These are phyloP conservation scores for Phengaris alcon DNA, from an alignment of 2,888 invertebrate species.

Conservation along the genomic window DNA sequence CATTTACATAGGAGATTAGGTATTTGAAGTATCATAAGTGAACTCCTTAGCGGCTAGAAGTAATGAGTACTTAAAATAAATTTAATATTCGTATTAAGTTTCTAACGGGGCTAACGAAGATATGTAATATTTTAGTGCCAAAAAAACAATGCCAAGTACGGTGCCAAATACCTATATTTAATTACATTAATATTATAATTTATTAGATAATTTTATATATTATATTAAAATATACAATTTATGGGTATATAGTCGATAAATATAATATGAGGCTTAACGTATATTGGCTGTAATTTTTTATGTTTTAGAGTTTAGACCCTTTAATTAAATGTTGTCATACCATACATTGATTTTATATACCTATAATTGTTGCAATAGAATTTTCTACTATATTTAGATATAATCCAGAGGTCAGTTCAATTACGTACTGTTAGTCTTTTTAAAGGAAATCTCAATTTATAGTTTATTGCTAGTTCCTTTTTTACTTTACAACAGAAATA, in stretches of 20 bases:
- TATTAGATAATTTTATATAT: neutral
- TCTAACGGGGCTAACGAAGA: neutral
- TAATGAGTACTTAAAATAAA: slow-evolving; percentile 22
- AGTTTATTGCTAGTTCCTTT: neutral
- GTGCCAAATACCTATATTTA: slow-evolving; percentile 3
- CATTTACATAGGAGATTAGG: neutral
- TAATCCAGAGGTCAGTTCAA: neutral
- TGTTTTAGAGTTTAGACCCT: neutral
- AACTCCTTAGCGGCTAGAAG: slow-evolving; percentile 16
- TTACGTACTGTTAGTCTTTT: neutral
- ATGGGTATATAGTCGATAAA: neutral
- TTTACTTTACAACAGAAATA: neutral
- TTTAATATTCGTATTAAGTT: slow-evolving; percentile 18
- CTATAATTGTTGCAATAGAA: too few species aligned
- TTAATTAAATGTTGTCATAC: neutral
- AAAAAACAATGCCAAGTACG: slow-evolving; percentile 22
- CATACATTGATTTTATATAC: neutral
- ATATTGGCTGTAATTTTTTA: neutral
- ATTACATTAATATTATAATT: neutral
- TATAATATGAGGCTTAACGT: neutral
- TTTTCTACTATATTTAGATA: neutral
- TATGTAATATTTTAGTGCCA: slow-evolving; percentile 11
- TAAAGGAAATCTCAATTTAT: neutral
- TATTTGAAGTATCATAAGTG: slow-evolving; percentile 1
- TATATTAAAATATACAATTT: neutral